A percentile compares a stretch with the other conserved stretches of the same genome.
phyloP scores from a whole-genome alignment of 2,888 invertebrate species.

The Hecatera dysodea region DNA sequence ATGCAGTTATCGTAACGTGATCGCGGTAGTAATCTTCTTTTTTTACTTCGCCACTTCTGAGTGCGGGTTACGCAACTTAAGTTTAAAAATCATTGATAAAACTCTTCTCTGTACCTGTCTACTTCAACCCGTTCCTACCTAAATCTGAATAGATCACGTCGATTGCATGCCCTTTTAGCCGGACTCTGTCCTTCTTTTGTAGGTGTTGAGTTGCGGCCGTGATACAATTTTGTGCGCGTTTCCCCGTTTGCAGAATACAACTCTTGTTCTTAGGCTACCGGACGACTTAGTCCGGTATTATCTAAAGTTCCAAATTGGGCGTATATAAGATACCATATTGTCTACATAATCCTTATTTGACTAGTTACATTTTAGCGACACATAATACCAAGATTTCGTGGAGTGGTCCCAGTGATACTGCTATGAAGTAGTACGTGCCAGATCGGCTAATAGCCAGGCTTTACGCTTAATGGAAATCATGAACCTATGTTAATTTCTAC shows the following conservation, averaged over 20 bases:
- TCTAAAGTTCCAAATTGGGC: neutral
- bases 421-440: slow-evolving; percentile 41
- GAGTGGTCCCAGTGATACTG: slow-evolving; percentile 8
- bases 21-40: too few relatives aligned
- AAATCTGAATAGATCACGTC: neutral
- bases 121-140: neutral
- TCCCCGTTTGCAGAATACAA: neutral
- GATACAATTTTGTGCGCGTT: too few relatives aligned
- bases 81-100: too few relatives aligned
- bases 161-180: neutral
- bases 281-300: neutral
- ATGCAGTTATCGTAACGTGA: too few relatives aligned
- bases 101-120: neutral
- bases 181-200: neutral
- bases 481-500: slow-evolving; percentile 38
- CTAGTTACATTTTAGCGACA: slow-evolving; percentile 14
- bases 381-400: slow-evolving; percentile 5
- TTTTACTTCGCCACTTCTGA: too few relatives aligned
- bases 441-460: slow-evolving; percentile 42
- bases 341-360: slow-evolving; percentile 1
- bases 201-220: too few relatives aligned
- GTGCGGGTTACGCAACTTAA: too few relatives aligned
- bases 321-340: neutral
- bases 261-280: neutral
- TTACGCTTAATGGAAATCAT: slow-evolving; percentile 46